Base-by-base conservation (phyloP, 2,888 invertebrate species). In the Pyrrhosoma nymphula region DNA sequence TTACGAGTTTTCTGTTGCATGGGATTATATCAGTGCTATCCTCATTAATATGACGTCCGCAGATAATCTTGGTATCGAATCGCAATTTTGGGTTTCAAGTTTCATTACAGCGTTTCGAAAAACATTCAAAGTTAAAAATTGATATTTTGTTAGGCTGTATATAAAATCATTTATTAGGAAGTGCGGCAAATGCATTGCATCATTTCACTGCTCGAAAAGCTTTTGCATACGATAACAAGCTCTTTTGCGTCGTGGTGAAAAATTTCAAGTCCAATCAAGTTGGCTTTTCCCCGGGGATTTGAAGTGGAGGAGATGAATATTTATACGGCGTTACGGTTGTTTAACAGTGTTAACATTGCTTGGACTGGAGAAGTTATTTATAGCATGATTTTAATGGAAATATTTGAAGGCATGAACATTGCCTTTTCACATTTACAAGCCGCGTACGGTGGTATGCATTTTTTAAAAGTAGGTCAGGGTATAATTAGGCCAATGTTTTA, bases 401-500 rank as follows among this genome's bases (percentile, higher is more conserved):
- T 35, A 1, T 82, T 82, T 82, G 35, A 82, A 35, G 35, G 10
- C 82, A 82, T 35, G 35, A 30, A 35, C 82, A 18, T 82, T 82
- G 30, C 35, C 14, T 30, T 82, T 35, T 35, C 82, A 30, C 35
- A 35, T 82, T 82, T 82, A 35, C n/a, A 35, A 82, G 35, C 82
- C 35, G 16, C 30, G 16, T 82, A 82, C 4, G 35, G 1, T 35
- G 82, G 30, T 6, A 35, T 82, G 35, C 30, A 82, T 82, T 82
- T 82, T 18, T 82, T 23, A 82, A 82, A 82, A 82, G 82, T 35
- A 82, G 82, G 82, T 82, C 82, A 82, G 82, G 82, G 82, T 35
- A 35, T 82, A 82, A 82, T 82, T 35, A 82, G 14, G 16, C 82
- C 82, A 82, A 82, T 8, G 82, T 16, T 82, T 82, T 82, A 82